Evolutionary conservation across 2,113 vertebrate species (phyloP).

Genomic region (Pteruthius melanotis): DNA sequence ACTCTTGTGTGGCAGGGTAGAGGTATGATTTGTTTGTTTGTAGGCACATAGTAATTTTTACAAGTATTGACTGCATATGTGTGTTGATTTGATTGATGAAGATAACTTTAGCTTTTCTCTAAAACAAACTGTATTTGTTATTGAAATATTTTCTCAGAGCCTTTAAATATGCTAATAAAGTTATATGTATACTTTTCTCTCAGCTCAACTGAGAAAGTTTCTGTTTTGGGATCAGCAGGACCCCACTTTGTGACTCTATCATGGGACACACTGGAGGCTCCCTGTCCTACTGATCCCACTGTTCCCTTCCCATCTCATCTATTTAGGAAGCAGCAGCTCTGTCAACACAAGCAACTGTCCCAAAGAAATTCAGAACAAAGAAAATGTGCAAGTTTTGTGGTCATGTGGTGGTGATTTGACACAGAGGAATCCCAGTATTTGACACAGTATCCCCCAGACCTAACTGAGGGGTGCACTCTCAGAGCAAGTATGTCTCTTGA

Average conservation of each 20-base stretch:
- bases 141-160: background rate
- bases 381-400: background rate
- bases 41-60: background rate
- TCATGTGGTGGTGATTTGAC: background rate
- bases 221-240: background rate
- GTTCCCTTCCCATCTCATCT: background rate
- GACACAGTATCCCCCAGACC: background rate
- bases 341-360: background rate
- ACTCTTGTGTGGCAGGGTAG: background rate
- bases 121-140: background rate
- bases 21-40: background rate
- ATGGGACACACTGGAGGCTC: background rate
- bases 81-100: slow-evolving; percentile 18
- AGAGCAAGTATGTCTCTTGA: background rate
- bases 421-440: background rate
- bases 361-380: background rate
- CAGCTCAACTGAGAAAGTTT: background rate
- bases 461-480: background rate
- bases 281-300: background rate
- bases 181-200: background rate
- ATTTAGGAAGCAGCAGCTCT: background rate
- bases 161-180: background rate
- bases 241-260: background rate
- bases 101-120: slow-evolving; percentile 3
- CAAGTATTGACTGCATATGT: background rate